Base-by-base conservation (phyloP, 2,113 vertebrate genomes). In the Nannobrachium achirus region DNA sequence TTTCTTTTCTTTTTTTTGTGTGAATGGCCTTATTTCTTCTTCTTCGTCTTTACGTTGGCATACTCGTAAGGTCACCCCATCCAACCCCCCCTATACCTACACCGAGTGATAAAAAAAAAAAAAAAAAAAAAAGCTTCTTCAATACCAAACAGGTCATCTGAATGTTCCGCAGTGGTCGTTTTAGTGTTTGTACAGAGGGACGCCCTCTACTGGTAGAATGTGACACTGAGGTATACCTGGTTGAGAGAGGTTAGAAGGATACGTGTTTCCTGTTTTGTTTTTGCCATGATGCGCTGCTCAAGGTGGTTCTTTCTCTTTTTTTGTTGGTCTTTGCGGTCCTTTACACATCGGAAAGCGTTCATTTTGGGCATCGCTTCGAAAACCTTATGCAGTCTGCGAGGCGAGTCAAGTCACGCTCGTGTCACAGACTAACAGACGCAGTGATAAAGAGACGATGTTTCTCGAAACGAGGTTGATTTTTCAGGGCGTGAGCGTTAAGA, bases 221-320 rank as follows among this genome's bases (percentile, higher is more conserved):
- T 94, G 94, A 93, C 94, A 92, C 93, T 96, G 95, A 96, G 95
- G 95, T 96, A 96, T 96, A 94, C 94, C 95, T 95, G 92, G 95
- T 96, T 95, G 93, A 94, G 93, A 94, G 94, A 95, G 94, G 94
- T 95, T 94, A 42, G 16, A 41, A 44, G 39, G 57, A 60, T 33
- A 33, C n/a, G 19, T 20, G 41, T 60, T 11, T 18, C 16, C 15
- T 42, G 13, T 58, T 42, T 51, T 20, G 14, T 20, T 52, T 15
- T 16, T 8, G 10, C 16, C 10, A 18, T 53, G 51, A 13, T 13
- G 51, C 20, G 51, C 9, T 39, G 38, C 20, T 56, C 41, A 15
- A 48, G 39, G 10, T 60, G 57, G 57, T 60, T 45, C 57, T 60
- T 60, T 60, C n/a, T n/a, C n/a, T n/a, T n/a, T n/a, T n/a, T n/a